A percentile compares a stretch with the other conserved stretches of the same genome.
These are phyloP conservation scores for Notolepis coatsorum DNA, from an alignment of 2,797 vertebrate genomes.

Conservation along the genomic window DNA sequence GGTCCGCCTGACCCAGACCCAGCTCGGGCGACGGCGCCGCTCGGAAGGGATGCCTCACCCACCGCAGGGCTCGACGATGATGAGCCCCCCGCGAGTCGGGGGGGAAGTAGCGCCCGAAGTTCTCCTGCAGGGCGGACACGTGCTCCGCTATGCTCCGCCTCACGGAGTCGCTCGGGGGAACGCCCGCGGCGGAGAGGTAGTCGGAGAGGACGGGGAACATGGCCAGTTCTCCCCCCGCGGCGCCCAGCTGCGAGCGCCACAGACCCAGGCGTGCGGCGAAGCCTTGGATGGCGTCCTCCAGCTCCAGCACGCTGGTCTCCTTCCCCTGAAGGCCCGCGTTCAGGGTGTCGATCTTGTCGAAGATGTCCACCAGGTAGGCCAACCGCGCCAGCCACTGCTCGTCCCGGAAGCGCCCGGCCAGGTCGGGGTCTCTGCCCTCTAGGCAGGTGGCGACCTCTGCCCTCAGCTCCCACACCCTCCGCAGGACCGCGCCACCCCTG, in stretches of 20 bases:
- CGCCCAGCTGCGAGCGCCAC: slow-evolving; percentile 8
- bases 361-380: no score
- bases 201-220: slow-evolving; percentile 2
- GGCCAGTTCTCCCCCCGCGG: not conserved
- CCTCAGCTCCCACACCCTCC: no score
- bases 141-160: slow-evolving; percentile 9
- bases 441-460: no score
- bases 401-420: no score
- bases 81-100: no score
- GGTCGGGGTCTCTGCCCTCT: no score
- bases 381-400: no score
- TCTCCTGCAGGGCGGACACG: slow-evolving; percentile 11
- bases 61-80: no score
- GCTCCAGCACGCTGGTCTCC: not conserved
- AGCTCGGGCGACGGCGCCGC: no score
- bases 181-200: not conserved
- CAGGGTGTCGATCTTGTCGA: slow-evolving; percentile 5
- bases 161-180: slow-evolving; percentile 2
- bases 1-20: no score
- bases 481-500: no score
- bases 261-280: slow-evolving; percentile 3
- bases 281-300: slow-evolving; percentile 3
- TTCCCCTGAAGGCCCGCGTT: slow-evolving; percentile 16
- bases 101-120: slow-evolving; percentile 11
- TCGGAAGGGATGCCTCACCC: no score